Percentiles rank a stretch among this genome's conserved stretches.
phyloP scores from a whole-genome alignment of 2,888 invertebrate genomes.

The Epiblema foenella region DNA sequence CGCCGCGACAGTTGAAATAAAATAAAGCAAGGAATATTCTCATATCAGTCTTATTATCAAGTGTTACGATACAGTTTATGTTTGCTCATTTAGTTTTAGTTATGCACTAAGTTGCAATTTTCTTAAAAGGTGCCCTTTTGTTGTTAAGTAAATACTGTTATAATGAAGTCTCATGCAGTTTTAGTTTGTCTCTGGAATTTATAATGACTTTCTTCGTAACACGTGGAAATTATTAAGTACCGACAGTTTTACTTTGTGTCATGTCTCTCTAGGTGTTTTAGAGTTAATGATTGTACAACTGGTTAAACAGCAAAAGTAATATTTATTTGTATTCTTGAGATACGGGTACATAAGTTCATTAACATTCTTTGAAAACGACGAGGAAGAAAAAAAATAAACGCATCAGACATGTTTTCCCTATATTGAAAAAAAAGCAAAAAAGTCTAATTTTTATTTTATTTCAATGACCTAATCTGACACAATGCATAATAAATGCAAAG shows the following conservation, averaged over 20 bases:
- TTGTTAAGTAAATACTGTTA: slow-evolving; percentile 29
- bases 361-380: too few species aligned
- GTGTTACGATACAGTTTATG: slow-evolving; percentile 7
- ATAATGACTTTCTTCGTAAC: slow-evolving; percentile 12
- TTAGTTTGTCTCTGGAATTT: slow-evolving; percentile 19
- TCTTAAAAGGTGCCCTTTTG: slow-evolving; percentile 26
- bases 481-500: too few species aligned
- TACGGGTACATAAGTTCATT: too few species aligned
- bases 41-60: slow-evolving; percentile 9
- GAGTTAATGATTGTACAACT: too few species aligned
- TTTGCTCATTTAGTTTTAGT: slow-evolving; percentile 2
- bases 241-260: background rate
- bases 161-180: slow-evolving; percentile 19
- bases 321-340: too few species aligned
- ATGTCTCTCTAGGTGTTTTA: too few species aligned
- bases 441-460: too few species aligned
- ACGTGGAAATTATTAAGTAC: background rate
- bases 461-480: too few species aligned
- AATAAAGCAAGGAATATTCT: slow-evolving; percentile 9
- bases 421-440: too few species aligned
- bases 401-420: too few species aligned
- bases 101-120: slow-evolving; percentile 35
- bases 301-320: too few species aligned
- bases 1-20: slow-evolving; percentile 25
- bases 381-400: too few species aligned